Base-by-base conservation (phyloP, 1,140 invertebrate species). In the honey bee (Apis mellifera) region DNA sequence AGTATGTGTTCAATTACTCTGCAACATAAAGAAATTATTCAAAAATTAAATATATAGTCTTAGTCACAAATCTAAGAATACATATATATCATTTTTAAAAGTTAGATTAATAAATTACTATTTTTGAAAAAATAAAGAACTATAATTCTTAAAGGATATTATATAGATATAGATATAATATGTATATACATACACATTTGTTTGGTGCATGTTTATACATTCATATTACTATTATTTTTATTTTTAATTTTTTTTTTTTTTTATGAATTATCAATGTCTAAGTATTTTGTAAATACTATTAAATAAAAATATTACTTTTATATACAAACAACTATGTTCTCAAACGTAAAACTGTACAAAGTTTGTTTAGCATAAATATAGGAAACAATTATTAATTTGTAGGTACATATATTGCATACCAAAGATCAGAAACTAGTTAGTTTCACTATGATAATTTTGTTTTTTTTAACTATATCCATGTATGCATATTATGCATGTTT, bases 241-340 rank as follows among this genome's bases (percentile, higher is more conserved):
- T 48, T 70, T 15, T 12, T 52, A n/a, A n/a, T n/a, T n/a, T n/a
- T 83, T 17, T 66, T 1, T 73, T 19, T 64, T 66, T 1, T 73
- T 19, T 64, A 13, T 3, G 19, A 17, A 76, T 26, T 17, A 21
- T 17, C 13, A 3, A 70, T 26, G n/a, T 21, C 17, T 54, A 54
- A 21, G 15, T 32, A 19, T 73, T 52, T 57, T 57, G 13, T 32
- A 50, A 64, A 62, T 55, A 60, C 17, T 48, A 77, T 11, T 62
- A 62, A 62, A 48, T 71, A 78, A 9, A 72, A 71, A 71, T 54
- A 48, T 70, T 42, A 82, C 17, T 65, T 64, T 65, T 78, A 83
- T 78, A 68, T 81, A 81, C 79, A 74, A 81, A 48, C 32, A 81
- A 15, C 71, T 76, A 59, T 32, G 4, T 66, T 21, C 48, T 59